Percentiles rank a stretch among this genome's conserved stretches.
These are phyloP conservation scores for Rhinophrynus dorsalis DNA, from an alignment of 2,797 vertebrate species.

Conservation along the genomic window DNA sequence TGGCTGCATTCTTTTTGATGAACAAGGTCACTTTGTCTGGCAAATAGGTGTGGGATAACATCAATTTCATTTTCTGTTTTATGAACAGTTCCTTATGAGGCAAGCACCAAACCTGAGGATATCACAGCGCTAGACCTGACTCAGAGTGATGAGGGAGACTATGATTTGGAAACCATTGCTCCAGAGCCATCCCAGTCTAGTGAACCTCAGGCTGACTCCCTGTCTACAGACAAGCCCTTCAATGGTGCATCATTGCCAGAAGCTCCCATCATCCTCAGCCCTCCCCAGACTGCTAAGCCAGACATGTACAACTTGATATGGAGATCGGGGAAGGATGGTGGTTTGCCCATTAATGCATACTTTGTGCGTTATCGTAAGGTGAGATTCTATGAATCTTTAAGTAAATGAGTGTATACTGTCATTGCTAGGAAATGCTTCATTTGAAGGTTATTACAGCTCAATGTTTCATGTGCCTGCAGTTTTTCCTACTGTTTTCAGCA, in stretches of 20 bases:
- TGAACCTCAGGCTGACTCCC: background rate
- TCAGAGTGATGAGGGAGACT: constrained; percentile 69
- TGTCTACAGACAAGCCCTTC: constrained; percentile 53
- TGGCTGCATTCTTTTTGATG: no score
- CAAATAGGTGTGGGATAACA: no score
- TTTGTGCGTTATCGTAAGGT: constrained; percentile 98
- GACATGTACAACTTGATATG: constrained; percentile 88
- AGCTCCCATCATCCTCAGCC: constrained; percentile 92
- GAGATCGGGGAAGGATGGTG: constrained; percentile 84
- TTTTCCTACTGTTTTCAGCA: no score
- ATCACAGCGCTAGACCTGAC: constrained; percentile 56
- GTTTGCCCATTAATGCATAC: constrained; percentile 85
- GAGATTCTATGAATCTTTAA: constrained; percentile 21
- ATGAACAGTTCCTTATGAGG: constrained; percentile 66
- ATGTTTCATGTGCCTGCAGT: no score
- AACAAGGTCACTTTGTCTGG: no score
- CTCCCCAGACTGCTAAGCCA: constrained; percentile 86
- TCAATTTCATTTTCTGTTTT: no score
- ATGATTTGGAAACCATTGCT: background rate
- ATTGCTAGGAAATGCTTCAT: no score
- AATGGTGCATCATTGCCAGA: constrained; percentile 72
- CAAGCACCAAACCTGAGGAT: constrained; percentile 54
- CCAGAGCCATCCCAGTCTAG: background rate
- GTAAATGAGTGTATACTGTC: background rate
- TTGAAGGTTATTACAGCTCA: no score